These are phyloP conservation scores for Latrodectus elegans DNA, from an alignment of 2,888 invertebrate species.

Conservation along the genomic window DNA sequence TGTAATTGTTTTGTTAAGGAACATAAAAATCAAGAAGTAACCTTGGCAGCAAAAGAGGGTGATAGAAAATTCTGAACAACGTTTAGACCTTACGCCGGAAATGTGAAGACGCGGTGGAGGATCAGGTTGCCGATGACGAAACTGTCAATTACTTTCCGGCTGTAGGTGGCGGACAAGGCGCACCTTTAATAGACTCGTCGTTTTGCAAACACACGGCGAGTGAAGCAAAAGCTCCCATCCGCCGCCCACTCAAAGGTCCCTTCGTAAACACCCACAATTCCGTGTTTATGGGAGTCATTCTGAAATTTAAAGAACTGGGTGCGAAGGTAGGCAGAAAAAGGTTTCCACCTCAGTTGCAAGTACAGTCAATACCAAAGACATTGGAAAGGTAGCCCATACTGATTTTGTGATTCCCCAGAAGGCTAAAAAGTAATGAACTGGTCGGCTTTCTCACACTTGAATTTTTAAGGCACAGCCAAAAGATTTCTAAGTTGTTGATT, in stretches of 20 bases:
- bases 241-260: conserved; percentile 50
- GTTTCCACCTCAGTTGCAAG: conserved; percentile 21
- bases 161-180: background rate
- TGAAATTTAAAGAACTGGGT: too few relatives aligned
- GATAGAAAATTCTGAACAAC: background rate
- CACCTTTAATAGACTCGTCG: conserved; percentile 33
- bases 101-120: background rate
- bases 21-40: background rate
- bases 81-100: too few relatives aligned
- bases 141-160: conserved; percentile 34
- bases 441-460: too few relatives aligned
- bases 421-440: too few relatives aligned
- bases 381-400: conserved; percentile 15
- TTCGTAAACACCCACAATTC: conserved; percentile 17
- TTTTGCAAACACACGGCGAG: conserved; percentile 38
- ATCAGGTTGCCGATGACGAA: conserved; percentile 8
- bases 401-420: background rate
- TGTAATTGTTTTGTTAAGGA: too few relatives aligned
- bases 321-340: background rate
- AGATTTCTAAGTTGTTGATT: too few relatives aligned
- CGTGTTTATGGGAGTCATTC: background rate
- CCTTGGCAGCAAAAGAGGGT: background rate
- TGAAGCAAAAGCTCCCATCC: conserved; percentile 41
- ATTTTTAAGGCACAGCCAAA: too few relatives aligned
- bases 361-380: conserved; percentile 8